Evolutionary conservation across 2,888 invertebrate genomes (phyloP).

Genomic region (Agrypnus murinus): DNA sequence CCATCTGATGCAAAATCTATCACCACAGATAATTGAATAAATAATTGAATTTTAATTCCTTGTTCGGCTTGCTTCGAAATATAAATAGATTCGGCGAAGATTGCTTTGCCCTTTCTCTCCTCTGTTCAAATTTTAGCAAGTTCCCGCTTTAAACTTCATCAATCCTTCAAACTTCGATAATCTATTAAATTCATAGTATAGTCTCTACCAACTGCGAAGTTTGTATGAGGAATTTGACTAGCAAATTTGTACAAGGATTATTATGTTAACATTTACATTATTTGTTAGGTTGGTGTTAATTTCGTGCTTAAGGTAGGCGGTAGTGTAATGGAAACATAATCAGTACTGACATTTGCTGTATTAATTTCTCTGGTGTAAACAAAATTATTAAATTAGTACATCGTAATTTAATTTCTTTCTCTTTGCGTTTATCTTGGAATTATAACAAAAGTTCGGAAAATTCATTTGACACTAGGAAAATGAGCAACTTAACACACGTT

Average conservation of each 20-base stretch:
- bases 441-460: no score
- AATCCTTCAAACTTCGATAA: slow-evolving; percentile 42
- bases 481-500: no score
- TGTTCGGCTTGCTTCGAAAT: slow-evolving; percentile 11
- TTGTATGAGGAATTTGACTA: slow-evolving; percentile 36
- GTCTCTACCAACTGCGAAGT: slow-evolving; percentile 31
- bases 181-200: slow-evolving; percentile 39
- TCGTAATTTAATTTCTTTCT: no score
- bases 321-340: slow-evolving; percentile 20
- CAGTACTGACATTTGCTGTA: slow-evolving; percentile 3
- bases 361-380: no score
- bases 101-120: slow-evolving; percentile 28
- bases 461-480: no score
- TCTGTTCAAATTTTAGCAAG: slow-evolving; percentile 28
- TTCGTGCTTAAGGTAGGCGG: background rate
- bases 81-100: slow-evolving; percentile 29
- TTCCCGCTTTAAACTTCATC: slow-evolving; percentile 32
- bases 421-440: no score
- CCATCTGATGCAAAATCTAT: slow-evolving; percentile 14
- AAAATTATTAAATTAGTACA: no score
- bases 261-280: slow-evolving; percentile 38
- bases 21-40: slow-evolving; percentile 22
- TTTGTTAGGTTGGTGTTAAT: slow-evolving; percentile 23
- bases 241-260: slow-evolving; percentile 42
- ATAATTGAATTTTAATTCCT: slow-evolving; percentile 33